Base-by-base conservation (phyloP, 1,140 invertebrate species). In the Ceratitis capitata region DNA sequence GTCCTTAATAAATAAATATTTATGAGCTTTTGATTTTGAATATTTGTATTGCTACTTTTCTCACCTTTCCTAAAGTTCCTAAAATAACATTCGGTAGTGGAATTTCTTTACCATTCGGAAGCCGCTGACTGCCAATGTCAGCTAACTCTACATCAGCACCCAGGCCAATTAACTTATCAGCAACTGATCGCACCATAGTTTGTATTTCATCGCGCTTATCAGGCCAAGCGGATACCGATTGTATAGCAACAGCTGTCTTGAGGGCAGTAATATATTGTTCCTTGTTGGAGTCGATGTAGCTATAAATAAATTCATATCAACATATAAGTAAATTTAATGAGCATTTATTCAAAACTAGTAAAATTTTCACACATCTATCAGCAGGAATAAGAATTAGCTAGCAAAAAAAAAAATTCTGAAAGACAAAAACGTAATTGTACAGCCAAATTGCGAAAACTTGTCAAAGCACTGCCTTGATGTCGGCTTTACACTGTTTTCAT, bases 161-260 rank as follows among this genome's bases (percentile, higher is more conserved):
- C 49, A 98, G 92, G 64, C 93, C 93, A 90, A 96, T 95, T 85
- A 99, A 92, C 89, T 94, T 95, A 49, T 94, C 92, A 84, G 95
- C 94, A 39, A 95, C 95, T 96, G 96, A 99, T 86, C 98, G 92
- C 26, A 98, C 89, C 94, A 94, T 94, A 78, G 92, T 92, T 53
- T 93, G 91, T 86, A 94, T 94, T 84, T 92, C 91, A 5, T 87
- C 84, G 2, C 91, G 89, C 85, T 88, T 88, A 64, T 92, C 89
- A 6, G 91, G 90, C 91, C 94, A 95, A 95, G 96, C 95, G n/a
- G 98, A 99, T 9, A 99, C 97, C 51, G 98, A 99, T 89, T 97
- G 96, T 89, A 99, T 99, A 3, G 96, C 97, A 47, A 99, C 98
- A 39, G 96, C 97, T 89, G 98, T 96, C 85, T 94, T 94, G 56